These are phyloP conservation scores for Myiotriccus ornatus DNA, from an alignment of 2,797 vertebrate species.

Conservation along the genomic window DNA sequence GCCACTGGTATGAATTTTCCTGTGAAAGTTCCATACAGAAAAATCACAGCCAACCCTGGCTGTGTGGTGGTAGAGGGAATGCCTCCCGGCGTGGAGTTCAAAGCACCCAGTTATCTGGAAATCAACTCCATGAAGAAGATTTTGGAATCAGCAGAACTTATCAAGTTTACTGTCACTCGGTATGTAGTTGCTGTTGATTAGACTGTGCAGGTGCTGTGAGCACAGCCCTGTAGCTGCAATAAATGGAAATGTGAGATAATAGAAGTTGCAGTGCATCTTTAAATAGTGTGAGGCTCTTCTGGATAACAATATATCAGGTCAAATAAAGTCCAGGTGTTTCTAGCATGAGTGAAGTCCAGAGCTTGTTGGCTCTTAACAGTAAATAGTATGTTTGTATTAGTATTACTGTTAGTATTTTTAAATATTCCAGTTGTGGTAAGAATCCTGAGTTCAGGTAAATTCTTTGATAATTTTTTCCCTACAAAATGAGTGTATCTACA, in stretches of 20 bases:
- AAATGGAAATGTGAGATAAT: neutral
- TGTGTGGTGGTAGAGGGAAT: conserved; percentile 81
- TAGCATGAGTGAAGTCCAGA: neutral
- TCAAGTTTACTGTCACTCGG: conserved; percentile 81
- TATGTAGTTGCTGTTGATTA: conserved; percentile 6
- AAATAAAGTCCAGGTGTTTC: neutral
- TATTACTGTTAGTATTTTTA: neutral
- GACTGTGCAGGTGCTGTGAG: neutral
- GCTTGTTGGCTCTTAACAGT: neutral
- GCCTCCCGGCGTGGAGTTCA: conserved; percentile 79
- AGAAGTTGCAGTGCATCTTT: neutral
- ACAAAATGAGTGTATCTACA: neutral
- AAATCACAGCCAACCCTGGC: conserved; percentile 80
- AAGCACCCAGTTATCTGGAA: conserved; percentile 82
- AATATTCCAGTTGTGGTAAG: neutral
- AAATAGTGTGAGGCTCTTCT: neutral
- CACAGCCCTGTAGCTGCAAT: neutral
- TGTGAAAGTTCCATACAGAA: conserved; percentile 81
- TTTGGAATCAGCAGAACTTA: conserved; percentile 76
- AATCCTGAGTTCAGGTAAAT: neutral
- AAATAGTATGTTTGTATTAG: neutral
- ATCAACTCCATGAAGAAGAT: conserved; percentile 80
- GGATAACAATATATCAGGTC: neutral
- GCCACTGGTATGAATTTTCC: conserved; percentile 80
- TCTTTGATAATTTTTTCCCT: neutral